phyloP scores from a whole-genome alignment of 2,113 vertebrate species.

The Siniperca knerii region DNA sequence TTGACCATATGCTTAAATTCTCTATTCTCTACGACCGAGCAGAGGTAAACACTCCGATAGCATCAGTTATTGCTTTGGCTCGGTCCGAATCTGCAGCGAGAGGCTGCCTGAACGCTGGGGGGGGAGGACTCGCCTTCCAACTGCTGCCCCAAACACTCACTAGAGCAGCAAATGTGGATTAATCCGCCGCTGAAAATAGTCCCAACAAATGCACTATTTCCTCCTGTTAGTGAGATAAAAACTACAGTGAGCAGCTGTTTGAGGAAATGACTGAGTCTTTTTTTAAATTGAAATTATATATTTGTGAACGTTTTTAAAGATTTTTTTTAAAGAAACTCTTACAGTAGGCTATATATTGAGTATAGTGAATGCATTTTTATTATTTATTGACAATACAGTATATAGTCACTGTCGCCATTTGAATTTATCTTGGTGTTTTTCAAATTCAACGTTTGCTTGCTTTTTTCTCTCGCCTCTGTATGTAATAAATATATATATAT shows the following conservation, averaged over 20 bases:
- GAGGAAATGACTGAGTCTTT: neutral
- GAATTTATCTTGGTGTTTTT: neutral
- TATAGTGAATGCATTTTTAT: neutral
- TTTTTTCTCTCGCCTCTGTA: neutral
- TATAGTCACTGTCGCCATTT: too few relatives aligned
- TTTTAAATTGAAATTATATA: neutral
- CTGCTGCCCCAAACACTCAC: neutral
- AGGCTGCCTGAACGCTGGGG: neutral
- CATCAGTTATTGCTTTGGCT: neutral
- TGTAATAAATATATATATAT: too few relatives aligned
- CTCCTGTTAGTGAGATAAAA: neutral
- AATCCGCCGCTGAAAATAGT: neutral
- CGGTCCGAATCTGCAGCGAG: neutral
- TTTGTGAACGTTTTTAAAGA: neutral
- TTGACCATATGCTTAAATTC: neutral
- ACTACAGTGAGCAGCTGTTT: neutral
- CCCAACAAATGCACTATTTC: neutral
- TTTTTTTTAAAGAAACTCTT: too few relatives aligned
- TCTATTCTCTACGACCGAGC: neutral
- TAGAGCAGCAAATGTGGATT: neutral
- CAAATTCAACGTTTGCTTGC: too few relatives aligned
- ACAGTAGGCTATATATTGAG: neutral
- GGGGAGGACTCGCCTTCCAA: too few relatives aligned
- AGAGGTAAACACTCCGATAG: neutral
- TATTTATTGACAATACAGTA: neutral